Evolutionary conservation across 2,113 vertebrate species (phyloP).

Genomic region (Gorilla gorilla): DNA sequence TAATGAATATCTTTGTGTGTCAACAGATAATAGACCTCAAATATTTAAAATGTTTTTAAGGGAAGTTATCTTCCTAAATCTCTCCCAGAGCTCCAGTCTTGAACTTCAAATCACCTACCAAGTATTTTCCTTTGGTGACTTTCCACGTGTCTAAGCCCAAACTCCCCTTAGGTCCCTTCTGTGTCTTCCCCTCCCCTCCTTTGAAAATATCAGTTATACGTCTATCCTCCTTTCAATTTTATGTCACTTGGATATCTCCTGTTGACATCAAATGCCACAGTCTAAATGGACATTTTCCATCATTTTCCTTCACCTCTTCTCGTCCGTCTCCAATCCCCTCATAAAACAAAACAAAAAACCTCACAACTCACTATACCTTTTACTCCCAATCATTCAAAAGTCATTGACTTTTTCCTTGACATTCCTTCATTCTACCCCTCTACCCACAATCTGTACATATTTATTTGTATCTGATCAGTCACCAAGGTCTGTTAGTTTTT

Average conservation of each 20-base stretch:
- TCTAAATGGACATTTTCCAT: constrained; percentile 28
- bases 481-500: not conserved
- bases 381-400: not conserved
- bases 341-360: not conserved
- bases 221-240: not conserved
- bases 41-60: constrained; percentile 45
- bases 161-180: not conserved
- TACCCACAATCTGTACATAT: not conserved
- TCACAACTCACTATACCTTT: not conserved
- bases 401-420: not conserved
- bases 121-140: constrained; percentile 23
- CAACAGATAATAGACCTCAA: constrained; percentile 6
- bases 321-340: not conserved
- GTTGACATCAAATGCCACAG: not conserved
- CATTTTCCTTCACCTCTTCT: not conserved
- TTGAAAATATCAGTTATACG: not conserved
- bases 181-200: not conserved
- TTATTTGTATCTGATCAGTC: not conserved
- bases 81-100: constrained; percentile 26
- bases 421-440: not conserved
- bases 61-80: constrained; percentile 2
- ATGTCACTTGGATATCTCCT: not conserved
- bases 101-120: not conserved
- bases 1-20: constrained; percentile 25
- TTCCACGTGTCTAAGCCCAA: not conserved